Base-by-base conservation (phyloP, 2,113 vertebrate species). In the Epinephelus fuscoguttatus region DNA sequence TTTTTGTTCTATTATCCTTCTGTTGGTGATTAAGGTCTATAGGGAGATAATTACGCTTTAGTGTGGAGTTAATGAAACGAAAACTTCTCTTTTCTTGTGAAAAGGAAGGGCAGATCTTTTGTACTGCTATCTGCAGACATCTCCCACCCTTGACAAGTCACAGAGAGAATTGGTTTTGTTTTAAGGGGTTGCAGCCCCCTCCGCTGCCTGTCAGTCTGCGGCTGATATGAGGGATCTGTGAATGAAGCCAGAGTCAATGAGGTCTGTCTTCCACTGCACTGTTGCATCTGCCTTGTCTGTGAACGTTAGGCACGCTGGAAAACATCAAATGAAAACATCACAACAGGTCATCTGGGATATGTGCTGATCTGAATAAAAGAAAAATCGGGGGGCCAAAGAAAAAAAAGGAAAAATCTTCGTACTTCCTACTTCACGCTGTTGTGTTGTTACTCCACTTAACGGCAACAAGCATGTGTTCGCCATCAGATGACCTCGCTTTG, bases 41-140 rank as follows among this genome's bases (percentile, higher is more conserved):
- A 70, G 95, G 94, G 95, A 95, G 93, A 96, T 95, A 95, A 96
- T 95, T 96, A 93, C 55, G 91, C 94, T 94, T 95, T 94, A 94
- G 90, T 94, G 92, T 92, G 86, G 90, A 95, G 92, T 95, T 95
- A 95, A 96, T 96, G 93, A 95, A 95, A 94, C 71, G 84, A 94
- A 95, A 95, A 94, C 91, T 92, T 95, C 80, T 93, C 87, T 94
- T 88, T 93, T 89, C 92, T 93, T 80, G 75, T 91, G 84, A 89
- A 90, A 90, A 82, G 91, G 87, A 93, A 90, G 84, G 93, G 91
- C 93, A 92, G 87, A 90, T 94, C 91, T 94, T 95, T 94, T 94
- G 92, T 94, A 72, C 75, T 75, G 81, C 84, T 94, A 94, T 96
- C 93, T 92, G 86, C 89, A 93, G 91, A 93, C 91, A 90, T 94